Conservation (phyloP, 2,797 vertebrate genomes). For the Hemibagrus guttatus region DNA sequence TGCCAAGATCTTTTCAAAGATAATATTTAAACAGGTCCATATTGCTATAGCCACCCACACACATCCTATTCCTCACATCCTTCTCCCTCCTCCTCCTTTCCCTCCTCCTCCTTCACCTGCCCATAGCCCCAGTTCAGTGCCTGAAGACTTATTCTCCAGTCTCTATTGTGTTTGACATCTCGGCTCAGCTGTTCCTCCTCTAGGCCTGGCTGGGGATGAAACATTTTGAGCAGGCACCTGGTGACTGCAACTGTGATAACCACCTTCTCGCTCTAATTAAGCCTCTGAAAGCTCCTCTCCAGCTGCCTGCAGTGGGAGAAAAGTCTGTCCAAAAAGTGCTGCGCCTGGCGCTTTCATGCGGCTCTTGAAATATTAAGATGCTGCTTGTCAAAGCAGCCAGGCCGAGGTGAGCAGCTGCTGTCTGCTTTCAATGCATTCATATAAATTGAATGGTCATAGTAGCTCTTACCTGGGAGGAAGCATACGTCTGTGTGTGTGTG, state of each 20-base stretch:
- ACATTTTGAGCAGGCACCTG: constrained; percentile 81
- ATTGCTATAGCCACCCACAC: neutral
- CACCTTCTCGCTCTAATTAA: constrained; percentile 78
- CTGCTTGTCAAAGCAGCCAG: constrained; percentile 61
- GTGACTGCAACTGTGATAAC: constrained; percentile 67
- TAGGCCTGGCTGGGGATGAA: constrained; percentile 74
- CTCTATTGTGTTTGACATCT: constrained; percentile 81
- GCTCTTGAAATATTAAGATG: constrained; percentile 73
- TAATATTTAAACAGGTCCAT: constrained; percentile 3
- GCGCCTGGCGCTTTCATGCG: constrained; percentile 44
- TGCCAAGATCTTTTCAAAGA: neutral
- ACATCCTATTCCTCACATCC: constrained; percentile 37
- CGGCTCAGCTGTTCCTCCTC: constrained; percentile 67
- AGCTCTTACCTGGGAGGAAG: constrained; percentile 23
- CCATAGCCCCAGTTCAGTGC: constrained; percentile 39
- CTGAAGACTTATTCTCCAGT: constrained; percentile 58
- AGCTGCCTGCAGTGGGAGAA: constrained; percentile 62
- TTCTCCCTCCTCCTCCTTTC: neutral
- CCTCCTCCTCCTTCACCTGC: constrained; percentile 22
- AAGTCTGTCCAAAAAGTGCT: constrained; percentile 52
- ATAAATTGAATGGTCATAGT: constrained; percentile 42
- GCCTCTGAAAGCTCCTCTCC: constrained; percentile 68
- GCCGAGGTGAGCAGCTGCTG: constrained; percentile 67
- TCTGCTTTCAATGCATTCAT: constrained; percentile 61
- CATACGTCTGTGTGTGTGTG: constrained; percentile 15